Evolutionary conservation across 2,888 invertebrate genomes (phyloP).

Genomic region (Urechis unicinctus): DNA sequence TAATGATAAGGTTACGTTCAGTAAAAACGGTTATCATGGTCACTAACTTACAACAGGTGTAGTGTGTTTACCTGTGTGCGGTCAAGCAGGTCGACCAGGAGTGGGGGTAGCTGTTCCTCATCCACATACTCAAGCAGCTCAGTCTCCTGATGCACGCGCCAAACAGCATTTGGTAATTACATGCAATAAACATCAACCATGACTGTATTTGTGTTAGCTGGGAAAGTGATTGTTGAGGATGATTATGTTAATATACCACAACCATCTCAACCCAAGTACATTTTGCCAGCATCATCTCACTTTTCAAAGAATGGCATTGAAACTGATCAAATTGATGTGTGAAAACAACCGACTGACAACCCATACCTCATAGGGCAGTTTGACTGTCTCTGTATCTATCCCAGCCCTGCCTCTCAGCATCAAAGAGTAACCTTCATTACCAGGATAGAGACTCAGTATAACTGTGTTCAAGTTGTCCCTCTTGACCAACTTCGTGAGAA

Average conservation of each 20-base stretch:
- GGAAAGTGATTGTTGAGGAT: too few species aligned
- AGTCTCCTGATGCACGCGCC: conserved; percentile 61
- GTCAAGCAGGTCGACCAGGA: conserved; percentile 76
- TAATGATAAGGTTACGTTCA: background rate
- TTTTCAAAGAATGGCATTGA: background rate
- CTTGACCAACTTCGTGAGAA: conserved; percentile 77
- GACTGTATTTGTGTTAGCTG: too few species aligned
- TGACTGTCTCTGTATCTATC: conserved; percentile 42
- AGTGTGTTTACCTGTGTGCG: conserved; percentile 48
- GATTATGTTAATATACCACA: too few species aligned
- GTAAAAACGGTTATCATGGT: too few species aligned
- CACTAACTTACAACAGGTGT: background rate
- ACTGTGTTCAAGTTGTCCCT: conserved; percentile 81
- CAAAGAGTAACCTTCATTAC: conserved; percentile 83
- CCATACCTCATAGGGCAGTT: conserved; percentile 67
- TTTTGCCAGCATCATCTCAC: too few species aligned
- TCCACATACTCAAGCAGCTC: conserved; percentile 79
- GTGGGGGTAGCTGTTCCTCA: conserved; percentile 82
- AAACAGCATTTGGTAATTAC: too few species aligned
- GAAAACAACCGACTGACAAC: too few species aligned
- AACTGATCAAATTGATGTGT: too few species aligned
- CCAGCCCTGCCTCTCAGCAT: conserved; percentile 47
- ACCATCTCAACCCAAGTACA: too few species aligned
- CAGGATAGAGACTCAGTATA: conserved; percentile 83
- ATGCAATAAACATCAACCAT: too few species aligned